These are phyloP conservation scores for Pyralis farinalis DNA, from an alignment of 2,888 invertebrate genomes.

Conservation along the genomic window DNA sequence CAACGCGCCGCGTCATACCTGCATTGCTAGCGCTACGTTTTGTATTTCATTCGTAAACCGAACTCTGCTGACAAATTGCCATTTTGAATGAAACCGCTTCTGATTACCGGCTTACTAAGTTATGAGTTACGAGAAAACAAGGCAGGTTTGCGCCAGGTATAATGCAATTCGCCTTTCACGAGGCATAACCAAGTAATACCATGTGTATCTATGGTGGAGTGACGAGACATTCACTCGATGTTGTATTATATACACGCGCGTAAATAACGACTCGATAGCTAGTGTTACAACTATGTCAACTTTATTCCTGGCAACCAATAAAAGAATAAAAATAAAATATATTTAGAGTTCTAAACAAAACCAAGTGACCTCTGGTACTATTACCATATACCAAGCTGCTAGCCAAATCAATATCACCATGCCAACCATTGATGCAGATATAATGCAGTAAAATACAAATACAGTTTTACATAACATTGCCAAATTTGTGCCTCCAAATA, in stretches of 20 bases:
- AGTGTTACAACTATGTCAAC: too few species aligned
- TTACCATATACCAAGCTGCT: slow-evolving; percentile 8
- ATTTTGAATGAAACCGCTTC: slow-evolving; percentile 62
- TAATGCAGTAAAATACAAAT: slow-evolving; percentile 3
- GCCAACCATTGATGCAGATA: slow-evolving; percentile 31
- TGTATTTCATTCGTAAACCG: slow-evolving; percentile 37
- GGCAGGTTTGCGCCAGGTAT: slow-evolving; percentile 25
- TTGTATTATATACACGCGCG: too few species aligned
- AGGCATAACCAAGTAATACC: slow-evolving; percentile 21
- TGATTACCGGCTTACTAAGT: slow-evolving; percentile 47
- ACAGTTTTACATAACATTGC: not conserved
- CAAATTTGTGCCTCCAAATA: too few species aligned
- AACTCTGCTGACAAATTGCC: slow-evolving; percentile 36
- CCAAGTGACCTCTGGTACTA: too few species aligned
- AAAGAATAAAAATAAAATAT: too few species aligned
- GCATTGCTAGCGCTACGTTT: slow-evolving; percentile 40
- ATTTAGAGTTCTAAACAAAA: too few species aligned
- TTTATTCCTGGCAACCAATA: too few species aligned
- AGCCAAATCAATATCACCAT: slow-evolving; percentile 53
- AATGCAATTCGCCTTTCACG: slow-evolving; percentile 22
- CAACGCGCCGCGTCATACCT: slow-evolving; percentile 60
- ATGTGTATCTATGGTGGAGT: not conserved
- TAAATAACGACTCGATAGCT: too few species aligned
- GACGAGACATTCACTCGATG: too few species aligned
- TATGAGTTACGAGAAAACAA: slow-evolving; percentile 40